Evolutionary conservation across 2,797 vertebrate genomes (phyloP).

Genomic region (Anomalospiza imberbis): DNA sequence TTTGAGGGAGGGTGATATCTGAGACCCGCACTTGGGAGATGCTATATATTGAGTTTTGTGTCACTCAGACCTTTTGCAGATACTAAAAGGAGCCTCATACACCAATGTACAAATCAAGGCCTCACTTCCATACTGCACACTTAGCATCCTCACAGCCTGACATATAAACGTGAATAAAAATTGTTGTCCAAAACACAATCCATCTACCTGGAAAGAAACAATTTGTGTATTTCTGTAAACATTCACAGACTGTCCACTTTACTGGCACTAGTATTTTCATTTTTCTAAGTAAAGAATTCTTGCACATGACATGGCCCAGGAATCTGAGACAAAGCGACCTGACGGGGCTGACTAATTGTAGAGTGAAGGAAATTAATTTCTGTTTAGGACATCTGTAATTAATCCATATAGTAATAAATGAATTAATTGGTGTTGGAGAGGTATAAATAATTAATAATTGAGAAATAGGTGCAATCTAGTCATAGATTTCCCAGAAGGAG

Average conservation of each 20-base stretch:
- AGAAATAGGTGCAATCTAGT: constrained; percentile 22
- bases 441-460: constrained; percentile 34
- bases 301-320: not conserved
- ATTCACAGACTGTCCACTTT: not conserved
- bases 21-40: not conserved
- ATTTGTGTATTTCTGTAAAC: not conserved
- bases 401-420: not conserved
- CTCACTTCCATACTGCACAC: not conserved
- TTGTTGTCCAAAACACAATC: not conserved
- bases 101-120: not conserved
- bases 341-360: not conserved
- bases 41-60: not conserved
- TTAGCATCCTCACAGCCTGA: not conserved
- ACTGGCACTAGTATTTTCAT: not conserved
- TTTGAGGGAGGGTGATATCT: not conserved
- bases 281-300: not conserved
- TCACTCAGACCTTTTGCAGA: not conserved
- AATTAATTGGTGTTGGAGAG: not conserved
- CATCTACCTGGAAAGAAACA: not conserved
- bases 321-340: not conserved
- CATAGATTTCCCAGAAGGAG: not conserved
- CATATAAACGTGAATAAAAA: not conserved
- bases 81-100: not conserved
- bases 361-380: constrained; percentile 12
- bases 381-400: constrained; percentile 20